Evolutionary conservation across 2,113 vertebrate species (phyloP).

Genomic region (Nannospalax galili): DNA sequence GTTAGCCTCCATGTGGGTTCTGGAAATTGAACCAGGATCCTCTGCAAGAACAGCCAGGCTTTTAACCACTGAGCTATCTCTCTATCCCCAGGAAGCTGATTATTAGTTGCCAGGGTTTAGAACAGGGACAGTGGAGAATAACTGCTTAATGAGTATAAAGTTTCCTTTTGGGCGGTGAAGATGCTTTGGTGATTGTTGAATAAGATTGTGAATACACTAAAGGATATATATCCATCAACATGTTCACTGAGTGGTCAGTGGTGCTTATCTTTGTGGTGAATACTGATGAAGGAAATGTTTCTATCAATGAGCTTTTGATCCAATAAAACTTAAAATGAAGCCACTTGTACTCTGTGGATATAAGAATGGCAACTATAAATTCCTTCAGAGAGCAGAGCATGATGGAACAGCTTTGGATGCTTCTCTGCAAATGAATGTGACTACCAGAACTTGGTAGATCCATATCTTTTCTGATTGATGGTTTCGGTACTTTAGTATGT

Average conservation of each 20-base stretch:
- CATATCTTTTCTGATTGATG: not conserved
- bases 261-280: not conserved
- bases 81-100: too few species aligned
- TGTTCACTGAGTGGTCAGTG: not conserved
- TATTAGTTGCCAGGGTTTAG: too few species aligned
- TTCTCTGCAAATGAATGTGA: not conserved
- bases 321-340: not conserved
- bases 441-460: not conserved
- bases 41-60: too few species aligned
- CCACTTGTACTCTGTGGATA: not conserved
- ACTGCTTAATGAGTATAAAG: too few species aligned
- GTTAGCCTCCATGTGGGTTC: too few species aligned
- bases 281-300: not conserved
- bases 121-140: too few species aligned
- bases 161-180: too few species aligned
- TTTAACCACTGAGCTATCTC: too few species aligned
- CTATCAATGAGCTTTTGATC: not conserved
- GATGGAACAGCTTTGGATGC: not conserved
- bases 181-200: too few species aligned
- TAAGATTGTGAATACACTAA: too few species aligned
- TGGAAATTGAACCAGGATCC: too few species aligned
- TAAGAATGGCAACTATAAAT: not conserved
- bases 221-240: not conserved
- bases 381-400: not conserved
- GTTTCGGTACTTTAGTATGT: not conserved